phyloP scores from a whole-genome alignment of 2,888 invertebrate species.

The Spilosoma lubricipeda region DNA sequence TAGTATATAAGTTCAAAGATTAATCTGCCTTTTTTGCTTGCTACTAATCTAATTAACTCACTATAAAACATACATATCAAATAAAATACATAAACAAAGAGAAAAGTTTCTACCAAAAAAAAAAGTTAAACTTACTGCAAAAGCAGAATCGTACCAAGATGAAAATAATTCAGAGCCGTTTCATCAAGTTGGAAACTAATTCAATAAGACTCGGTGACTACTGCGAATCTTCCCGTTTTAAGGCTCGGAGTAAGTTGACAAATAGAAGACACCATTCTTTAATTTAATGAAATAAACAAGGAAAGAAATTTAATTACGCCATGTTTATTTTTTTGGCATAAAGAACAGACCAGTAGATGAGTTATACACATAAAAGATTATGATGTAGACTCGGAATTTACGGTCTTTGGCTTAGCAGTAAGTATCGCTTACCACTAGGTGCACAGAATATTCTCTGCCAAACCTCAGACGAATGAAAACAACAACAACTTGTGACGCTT shows the following conservation, averaged over 20 bases:
- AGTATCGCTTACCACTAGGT: no score
- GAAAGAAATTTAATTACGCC: not conserved
- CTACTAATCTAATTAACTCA: not conserved
- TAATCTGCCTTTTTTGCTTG: not conserved
- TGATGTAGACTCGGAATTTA: no score
- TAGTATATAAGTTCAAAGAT: not conserved
- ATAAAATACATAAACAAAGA: conserved; percentile 27
- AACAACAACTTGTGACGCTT: no score
- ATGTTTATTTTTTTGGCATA: no score
- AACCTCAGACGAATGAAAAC: no score
- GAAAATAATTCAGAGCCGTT: conserved; percentile 61
- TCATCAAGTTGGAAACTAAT: conserved; percentile 68
- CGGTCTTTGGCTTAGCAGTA: no score
- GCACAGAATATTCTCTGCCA: no score
- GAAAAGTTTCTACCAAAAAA: conserved; percentile 36
- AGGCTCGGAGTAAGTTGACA: conserved; percentile 38
- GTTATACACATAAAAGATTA: no score
- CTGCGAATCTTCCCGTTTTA: conserved; percentile 43
- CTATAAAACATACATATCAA: conserved; percentile 7
- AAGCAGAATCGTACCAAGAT: conserved; percentile 47
- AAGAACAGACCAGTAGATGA: no score
- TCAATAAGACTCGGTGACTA: conserved; percentile 65
- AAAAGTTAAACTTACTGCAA: conserved; percentile 22
- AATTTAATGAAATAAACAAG: not conserved
- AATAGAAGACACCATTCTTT: not conserved